These are phyloP conservation scores for Syndactyla subalaris DNA, from an alignment of 2,797 vertebrate species.

Conservation along the genomic window DNA sequence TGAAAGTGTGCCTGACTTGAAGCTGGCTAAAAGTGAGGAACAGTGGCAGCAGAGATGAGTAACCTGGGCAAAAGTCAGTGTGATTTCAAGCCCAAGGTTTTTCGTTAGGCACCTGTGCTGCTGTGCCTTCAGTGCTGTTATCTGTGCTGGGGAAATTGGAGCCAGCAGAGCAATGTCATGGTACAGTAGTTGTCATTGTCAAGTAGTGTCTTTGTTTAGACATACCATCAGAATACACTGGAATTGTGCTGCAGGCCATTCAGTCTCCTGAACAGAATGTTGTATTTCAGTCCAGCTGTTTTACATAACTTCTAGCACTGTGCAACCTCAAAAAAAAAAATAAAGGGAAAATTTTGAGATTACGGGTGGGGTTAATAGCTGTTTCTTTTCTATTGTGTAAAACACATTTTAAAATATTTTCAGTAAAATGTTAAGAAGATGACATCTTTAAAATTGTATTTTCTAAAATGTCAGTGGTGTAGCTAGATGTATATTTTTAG, in stretches of 20 bases:
- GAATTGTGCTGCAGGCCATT: constrained; percentile 32
- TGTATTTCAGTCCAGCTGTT: constrained; percentile 37
- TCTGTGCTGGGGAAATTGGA: not conserved
- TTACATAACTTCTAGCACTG: constrained; percentile 26
- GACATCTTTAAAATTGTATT: not conserved
- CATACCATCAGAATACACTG: constrained; percentile 4
- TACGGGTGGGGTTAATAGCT: not conserved
- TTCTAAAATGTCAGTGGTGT: not conserved
- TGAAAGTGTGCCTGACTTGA: not conserved
- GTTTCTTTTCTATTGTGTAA: not conserved
- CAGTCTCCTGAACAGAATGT: constrained; percentile 27
- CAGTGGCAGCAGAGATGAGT: not conserved
- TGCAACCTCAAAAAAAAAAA: not conserved
- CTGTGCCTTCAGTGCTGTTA: not conserved
- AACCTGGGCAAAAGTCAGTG: not conserved
- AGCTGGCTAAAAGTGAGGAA: not conserved
- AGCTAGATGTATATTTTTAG: not conserved
- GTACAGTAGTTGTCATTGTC: constrained; percentile 3
- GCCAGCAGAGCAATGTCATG: not conserved
- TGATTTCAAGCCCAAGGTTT: not conserved
- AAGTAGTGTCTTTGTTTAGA: constrained; percentile 28
- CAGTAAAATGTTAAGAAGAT: not conserved
- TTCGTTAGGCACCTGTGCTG: not conserved
- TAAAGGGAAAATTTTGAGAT: not conserved
- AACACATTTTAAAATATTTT: not conserved